Percentiles rank a stretch among this genome's conserved stretches.
Conservation (phyloP, 2,113 vertebrate species). For the Bubo blakistoni region DNA sequence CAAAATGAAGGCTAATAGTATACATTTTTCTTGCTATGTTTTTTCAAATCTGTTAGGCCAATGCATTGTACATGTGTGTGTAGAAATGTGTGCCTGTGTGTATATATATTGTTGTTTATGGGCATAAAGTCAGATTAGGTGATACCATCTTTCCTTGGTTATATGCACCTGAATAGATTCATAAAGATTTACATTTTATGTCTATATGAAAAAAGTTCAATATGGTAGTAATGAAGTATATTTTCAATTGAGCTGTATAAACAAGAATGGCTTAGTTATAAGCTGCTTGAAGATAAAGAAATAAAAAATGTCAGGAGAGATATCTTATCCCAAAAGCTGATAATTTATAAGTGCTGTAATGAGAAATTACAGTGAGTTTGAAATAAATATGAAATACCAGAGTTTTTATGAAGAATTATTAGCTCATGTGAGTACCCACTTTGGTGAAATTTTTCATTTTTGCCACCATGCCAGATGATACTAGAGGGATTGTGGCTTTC, state of each 20-base stretch:
- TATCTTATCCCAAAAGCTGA: neutral
- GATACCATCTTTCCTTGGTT: neutral
- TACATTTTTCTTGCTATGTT: neutral
- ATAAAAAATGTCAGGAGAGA: neutral
- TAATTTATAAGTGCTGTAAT: constrained; percentile 16
- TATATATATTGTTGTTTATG: neutral
- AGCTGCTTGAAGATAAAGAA: neutral
- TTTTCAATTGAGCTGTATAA: neutral
- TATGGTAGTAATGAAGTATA: neutral
- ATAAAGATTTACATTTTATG: neutral
- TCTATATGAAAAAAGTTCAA: neutral
- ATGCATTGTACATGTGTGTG: neutral
- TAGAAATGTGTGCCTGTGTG: neutral
- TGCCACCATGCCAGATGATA: neutral
- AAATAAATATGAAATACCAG: neutral
- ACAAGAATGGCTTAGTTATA: neutral
- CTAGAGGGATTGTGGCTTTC: neutral
- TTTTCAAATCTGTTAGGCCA: neutral
- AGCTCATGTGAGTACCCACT: neutral
- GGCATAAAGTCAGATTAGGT: neutral
- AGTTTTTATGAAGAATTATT: neutral
- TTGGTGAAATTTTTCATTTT: neutral
- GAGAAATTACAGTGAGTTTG: neutral
- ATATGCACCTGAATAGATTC: neutral
- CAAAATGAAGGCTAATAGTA: neutral